phyloP scores from a whole-genome alignment of 2,888 invertebrate species.

The Caenorhabditis doughertyi region DNA sequence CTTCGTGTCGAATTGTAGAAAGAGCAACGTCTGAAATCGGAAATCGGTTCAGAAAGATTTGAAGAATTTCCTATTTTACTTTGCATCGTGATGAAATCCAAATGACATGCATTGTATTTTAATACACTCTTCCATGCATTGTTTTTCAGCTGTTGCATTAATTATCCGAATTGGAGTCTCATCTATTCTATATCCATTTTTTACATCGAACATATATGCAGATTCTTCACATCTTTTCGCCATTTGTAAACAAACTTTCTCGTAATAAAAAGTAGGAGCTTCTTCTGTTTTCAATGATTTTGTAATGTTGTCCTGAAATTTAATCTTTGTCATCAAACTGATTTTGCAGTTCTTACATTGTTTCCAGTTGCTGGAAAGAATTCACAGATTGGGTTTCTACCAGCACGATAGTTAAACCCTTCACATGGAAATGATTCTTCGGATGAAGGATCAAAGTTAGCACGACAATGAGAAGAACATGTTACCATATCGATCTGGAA shows the following conservation, averaged over 20 bases:
- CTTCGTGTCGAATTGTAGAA: constrained; percentile 83
- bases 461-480: constrained; percentile 68
- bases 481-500: constrained; percentile 69
- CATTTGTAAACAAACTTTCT: constrained; percentile 66
- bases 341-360: constrained; percentile 8
- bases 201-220: constrained; percentile 66
- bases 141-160: constrained; percentile 37
- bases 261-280: constrained; percentile 64
- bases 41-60: neutral
- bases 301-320: constrained; percentile 32
- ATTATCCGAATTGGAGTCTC: constrained; percentile 51
- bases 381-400: constrained; percentile 69
- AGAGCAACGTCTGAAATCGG: constrained; percentile 82
- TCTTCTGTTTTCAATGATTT: constrained; percentile 56
- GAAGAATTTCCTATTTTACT: constrained; percentile 6
- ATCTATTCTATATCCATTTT: constrained; percentile 64
- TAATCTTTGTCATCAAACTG: neutral
- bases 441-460: constrained; percentile 68
- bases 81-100: constrained; percentile 63
- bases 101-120: constrained; percentile 66
- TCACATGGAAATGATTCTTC: constrained; percentile 69
- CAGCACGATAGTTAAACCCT: constrained; percentile 74
- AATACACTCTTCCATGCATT: constrained; percentile 69
- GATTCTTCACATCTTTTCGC: constrained; percentile 66
- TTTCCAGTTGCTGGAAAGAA: constrained; percentile 67